Percentiles rank a stretch among this genome's conserved stretches.
These are phyloP conservation scores for Chionoecetes opilio DNA, from an alignment of 1,140 invertebrate species.

Conservation along the genomic window DNA sequence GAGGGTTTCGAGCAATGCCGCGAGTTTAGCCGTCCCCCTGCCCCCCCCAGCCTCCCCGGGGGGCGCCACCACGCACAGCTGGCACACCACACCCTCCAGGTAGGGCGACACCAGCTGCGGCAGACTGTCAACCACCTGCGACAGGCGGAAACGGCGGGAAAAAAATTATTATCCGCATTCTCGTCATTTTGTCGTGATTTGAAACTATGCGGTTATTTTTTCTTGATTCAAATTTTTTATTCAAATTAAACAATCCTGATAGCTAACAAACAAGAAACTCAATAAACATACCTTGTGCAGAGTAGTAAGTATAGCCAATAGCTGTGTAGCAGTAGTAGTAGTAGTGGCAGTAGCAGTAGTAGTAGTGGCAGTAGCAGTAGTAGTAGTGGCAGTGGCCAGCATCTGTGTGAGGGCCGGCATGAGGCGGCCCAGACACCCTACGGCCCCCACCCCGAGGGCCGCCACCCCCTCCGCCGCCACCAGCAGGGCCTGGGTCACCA, in stretches of 20 bases:
- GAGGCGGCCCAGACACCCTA: neutral
- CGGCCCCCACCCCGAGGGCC: conserved; percentile 5
- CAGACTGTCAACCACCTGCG: conserved; percentile 59
- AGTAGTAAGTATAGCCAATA: neutral
- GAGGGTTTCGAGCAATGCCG: neutral
- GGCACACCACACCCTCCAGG: conserved; percentile 33
- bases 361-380: neutral
- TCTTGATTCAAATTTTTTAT: too few relatives aligned
- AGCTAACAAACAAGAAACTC: too few relatives aligned
- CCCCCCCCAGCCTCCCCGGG: neutral
- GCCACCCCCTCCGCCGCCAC: conserved; percentile 62
- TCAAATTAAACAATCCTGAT: too few relatives aligned
- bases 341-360: neutral
- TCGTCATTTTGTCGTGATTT: too few relatives aligned
- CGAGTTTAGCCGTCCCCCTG: neutral
- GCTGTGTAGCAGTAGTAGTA: neutral
- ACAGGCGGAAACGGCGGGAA: neutral
- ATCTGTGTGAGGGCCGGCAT: conserved; percentile 31
- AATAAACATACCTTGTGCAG: neutral
- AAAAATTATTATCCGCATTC: neutral
- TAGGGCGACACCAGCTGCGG: conserved; percentile 61
- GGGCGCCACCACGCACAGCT: conserved; percentile 34
- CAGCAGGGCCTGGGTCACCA: conserved; percentile 63
- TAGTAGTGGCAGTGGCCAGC: conserved; percentile 40
- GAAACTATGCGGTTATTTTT: too few relatives aligned